These are phyloP conservation scores for Agriopis marginaria DNA, from an alignment of 2,888 invertebrate genomes.

Conservation along the genomic window DNA sequence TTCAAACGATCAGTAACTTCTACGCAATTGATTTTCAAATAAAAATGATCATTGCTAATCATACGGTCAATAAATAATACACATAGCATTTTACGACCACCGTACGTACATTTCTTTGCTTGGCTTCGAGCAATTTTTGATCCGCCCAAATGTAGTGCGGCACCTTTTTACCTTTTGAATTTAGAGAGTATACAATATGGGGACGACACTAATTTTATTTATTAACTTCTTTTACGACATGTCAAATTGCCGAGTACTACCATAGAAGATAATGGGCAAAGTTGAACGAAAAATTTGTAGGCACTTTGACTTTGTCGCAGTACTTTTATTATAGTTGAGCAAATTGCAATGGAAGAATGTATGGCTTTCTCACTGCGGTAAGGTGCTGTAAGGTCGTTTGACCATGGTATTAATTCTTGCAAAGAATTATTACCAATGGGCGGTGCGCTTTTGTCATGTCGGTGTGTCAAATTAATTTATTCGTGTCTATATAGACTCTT, in stretches of 20 bases:
- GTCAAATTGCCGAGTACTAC: slow-evolving; percentile 74
- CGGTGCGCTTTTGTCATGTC: slow-evolving; percentile 61
- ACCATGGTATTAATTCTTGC: background rate
- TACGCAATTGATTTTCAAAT: slow-evolving; percentile 46
- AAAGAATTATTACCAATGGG: slow-evolving; percentile 57
- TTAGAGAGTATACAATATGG: slow-evolving; percentile 47
- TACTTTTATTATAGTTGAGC: background rate
- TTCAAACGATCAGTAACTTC: slow-evolving; percentile 10
- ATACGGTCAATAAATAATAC: slow-evolving; percentile 60
- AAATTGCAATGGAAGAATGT: background rate
- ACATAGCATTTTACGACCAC: slow-evolving; percentile 53
- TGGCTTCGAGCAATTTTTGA: slow-evolving; percentile 27
- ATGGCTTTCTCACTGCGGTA: slow-evolving; percentile 4
- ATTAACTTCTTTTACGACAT: slow-evolving; percentile 74
- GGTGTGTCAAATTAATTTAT: slow-evolving; percentile 70
- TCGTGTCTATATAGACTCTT: too few relatives aligned
- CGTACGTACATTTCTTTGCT: slow-evolving; percentile 20
- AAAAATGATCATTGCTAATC: slow-evolving; percentile 56
- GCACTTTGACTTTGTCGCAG: slow-evolving; percentile 7
- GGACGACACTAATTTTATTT: slow-evolving; percentile 79
- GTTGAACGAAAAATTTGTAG: slow-evolving; percentile 8
- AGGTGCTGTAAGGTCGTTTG: background rate
- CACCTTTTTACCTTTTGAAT: slow-evolving; percentile 59
- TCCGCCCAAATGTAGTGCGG: slow-evolving; percentile 62
- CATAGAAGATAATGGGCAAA: slow-evolving; percentile 27